Evolutionary conservation across 2,113 vertebrate genomes (phyloP), one percentile per base, ranked within the genome.

Genomic region (Falco punctatus): DNA sequence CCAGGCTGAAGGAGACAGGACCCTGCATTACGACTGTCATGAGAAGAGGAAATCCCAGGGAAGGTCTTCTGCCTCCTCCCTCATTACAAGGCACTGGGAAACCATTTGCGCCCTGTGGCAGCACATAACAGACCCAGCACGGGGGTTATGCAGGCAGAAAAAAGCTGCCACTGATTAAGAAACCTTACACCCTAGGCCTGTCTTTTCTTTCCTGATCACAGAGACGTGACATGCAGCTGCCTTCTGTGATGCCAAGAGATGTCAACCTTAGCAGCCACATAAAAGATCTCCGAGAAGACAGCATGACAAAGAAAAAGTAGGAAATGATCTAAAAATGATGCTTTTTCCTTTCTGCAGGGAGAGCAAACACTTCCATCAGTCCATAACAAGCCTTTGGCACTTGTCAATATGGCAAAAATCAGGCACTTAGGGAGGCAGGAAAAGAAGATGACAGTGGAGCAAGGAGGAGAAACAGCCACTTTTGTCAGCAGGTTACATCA

Each of bases 191-290:
- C 12, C 27, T 6, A 30, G 35, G 20, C 23, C 12, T 30, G 6
- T 18, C 54, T 74, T 38, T n/a, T 57, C 64, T 40, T 28, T 38
- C 57, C 81, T 54, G 70, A 65, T 64, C 70, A 33, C 64, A 40
- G 24, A 57, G 35, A 32, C 4, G 0, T 5, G 74, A 64, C 4
- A 14, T 1, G 9, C 40, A 44, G 49, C 46, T 77, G 59, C 78
- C 71, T 54, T 59, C n/a, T 1, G 0, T 13, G 32, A 66, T 24
- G 48, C 70, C 0, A 0, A 42, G 28, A 49, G 48, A 55, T 22
- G 15, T 21, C 71, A 13, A 11, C 14, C 23, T 22, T 11, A 13
- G 5, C 2, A 21, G 66, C 20, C 6, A 0, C 46, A 77, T 27
- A 52, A 52, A 66, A 75, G 65, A 46, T 21, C 35, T 33, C 35